These are phyloP conservation scores for Psococerastis gibbosa DNA, from an alignment of 2,888 invertebrate genomes.

Conservation along the genomic window DNA sequence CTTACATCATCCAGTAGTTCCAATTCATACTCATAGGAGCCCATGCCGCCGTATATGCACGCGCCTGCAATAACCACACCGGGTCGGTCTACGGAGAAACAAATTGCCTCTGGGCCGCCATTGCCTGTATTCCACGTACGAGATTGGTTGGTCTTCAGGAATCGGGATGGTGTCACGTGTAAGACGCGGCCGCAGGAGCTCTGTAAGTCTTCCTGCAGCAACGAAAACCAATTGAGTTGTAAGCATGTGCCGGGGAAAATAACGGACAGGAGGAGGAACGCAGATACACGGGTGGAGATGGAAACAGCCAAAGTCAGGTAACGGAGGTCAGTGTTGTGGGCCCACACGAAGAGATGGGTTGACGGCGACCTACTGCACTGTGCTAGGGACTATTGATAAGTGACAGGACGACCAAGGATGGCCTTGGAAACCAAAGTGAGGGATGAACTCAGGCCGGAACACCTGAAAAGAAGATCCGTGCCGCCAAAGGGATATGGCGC, in stretches of 20 bases:
- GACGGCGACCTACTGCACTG: no score
- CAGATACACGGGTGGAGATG: constrained; percentile 9
- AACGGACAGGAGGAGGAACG: constrained; percentile 23
- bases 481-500: no score
- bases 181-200: constrained; percentile 57
- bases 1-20: constrained; percentile 68
- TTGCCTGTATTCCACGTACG: constrained; percentile 95
- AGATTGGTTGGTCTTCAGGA: constrained; percentile 73
- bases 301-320: constrained; percentile 11
- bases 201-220: constrained; percentile 41
- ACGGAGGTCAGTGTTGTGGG: no score
- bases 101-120: constrained; percentile 91
- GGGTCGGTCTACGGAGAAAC: constrained; percentile 77
- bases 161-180: constrained; percentile 72
- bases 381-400: no score
- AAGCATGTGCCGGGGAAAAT: background rate
- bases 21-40: constrained; percentile 76
- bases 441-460: no score
- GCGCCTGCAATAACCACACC: constrained; percentile 81
- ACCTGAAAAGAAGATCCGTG: no score
- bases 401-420: no score
- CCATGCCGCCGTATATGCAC: constrained; percentile 75
- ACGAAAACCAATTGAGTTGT: no score
- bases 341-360: no score
- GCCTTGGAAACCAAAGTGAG: no score